These are phyloP conservation scores for Arbacia lixula DNA, from an alignment of 53 echinoderm and acorn worm species.

Conservation along the genomic window DNA sequence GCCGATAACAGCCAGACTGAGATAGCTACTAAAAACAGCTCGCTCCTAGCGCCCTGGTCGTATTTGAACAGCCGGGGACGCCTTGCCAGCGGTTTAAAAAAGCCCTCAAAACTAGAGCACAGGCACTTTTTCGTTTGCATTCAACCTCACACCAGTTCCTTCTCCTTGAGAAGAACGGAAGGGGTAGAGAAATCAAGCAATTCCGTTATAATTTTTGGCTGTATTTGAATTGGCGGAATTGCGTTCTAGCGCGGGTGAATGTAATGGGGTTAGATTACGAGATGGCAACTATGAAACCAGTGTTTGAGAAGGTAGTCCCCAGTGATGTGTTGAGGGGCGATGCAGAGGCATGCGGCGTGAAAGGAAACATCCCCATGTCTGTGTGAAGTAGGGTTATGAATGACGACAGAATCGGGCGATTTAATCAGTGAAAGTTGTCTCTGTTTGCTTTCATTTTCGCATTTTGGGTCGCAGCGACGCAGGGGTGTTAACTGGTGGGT, in stretches of 20 bases:
- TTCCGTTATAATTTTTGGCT: no score
- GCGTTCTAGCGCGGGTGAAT: no score
- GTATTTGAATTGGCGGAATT: no score
- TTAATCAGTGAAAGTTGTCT: constrained; percentile 29
- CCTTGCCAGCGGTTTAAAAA: not conserved
- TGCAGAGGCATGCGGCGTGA: constrained; percentile 26
- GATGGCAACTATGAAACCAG: not conserved
- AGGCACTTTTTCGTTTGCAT: not conserved
- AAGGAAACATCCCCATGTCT: not conserved
- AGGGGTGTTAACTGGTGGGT: no score
- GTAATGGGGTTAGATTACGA: no score
- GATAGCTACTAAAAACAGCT: not conserved
- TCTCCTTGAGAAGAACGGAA: not conserved
- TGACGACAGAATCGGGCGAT: constrained; percentile 11
- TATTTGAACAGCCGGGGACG: constrained; percentile 39
- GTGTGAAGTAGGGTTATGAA: constrained; percentile 8
- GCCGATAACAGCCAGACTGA: constrained; percentile 1
- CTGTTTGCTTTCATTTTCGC: constrained; percentile 23
- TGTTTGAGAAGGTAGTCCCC: constrained; percentile 6
- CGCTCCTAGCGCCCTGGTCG: not conserved
- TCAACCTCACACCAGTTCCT: not conserved
- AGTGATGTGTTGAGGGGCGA: not conserved
- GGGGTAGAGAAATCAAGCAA: no score
- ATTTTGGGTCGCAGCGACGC: no score
- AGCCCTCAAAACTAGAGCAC: constrained; percentile 35